Conservation (phyloP, 35 echinoderm and acorn worm species). For the Heliocidaris erythrogramma region DNA sequence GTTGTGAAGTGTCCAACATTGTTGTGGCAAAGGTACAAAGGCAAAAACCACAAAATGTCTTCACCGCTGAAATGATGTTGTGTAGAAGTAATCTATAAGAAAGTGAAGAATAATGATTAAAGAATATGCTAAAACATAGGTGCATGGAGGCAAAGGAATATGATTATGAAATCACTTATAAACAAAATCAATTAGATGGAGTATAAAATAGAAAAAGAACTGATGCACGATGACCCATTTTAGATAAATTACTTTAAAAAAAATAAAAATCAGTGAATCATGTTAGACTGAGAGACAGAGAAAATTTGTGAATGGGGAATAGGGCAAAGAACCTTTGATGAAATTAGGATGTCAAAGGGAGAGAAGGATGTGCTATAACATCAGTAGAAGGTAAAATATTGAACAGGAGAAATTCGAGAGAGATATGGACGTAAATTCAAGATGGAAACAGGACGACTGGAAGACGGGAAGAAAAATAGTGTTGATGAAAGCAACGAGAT, state of each 20-base stretch:
- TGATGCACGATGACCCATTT: neutral
- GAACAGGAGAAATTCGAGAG: neutral
- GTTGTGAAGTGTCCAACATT: too few relatives aligned
- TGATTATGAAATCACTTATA: neutral
- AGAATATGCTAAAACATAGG: neutral
- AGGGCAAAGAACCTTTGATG: neutral
- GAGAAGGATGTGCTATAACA: neutral
- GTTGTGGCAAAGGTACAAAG: neutral
- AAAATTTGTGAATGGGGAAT: neutral
- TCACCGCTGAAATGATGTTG: neutral
- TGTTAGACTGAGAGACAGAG: neutral
- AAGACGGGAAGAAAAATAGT: neutral
- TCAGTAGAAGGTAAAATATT: neutral
- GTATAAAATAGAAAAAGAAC: neutral
- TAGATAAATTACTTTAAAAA: neutral
- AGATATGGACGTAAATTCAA: neutral
- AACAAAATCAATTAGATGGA: neutral
- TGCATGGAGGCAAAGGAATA: neutral
- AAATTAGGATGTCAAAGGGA: neutral
- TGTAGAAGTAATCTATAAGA: neutral
- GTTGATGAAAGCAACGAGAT: neutral
- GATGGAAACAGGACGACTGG: neutral
- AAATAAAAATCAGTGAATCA: neutral
- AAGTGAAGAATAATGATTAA: neutral
- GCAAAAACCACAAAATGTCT: neutral